Evolutionary conservation across 2,888 invertebrate species (phyloP).

Genomic region (Cyclophora punctaria): DNA sequence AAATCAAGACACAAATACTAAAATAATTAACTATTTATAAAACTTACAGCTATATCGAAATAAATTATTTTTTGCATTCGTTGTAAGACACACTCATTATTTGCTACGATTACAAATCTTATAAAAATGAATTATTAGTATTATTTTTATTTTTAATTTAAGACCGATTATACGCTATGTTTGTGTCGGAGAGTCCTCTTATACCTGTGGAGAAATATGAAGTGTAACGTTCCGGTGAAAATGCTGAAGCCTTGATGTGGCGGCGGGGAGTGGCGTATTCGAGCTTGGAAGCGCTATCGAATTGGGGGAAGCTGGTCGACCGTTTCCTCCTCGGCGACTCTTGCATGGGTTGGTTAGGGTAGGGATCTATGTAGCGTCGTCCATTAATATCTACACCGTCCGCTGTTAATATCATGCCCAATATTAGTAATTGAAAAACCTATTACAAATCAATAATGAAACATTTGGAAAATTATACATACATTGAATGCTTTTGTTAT

Average conservation of each 20-base stretch:
- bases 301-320: slow-evolving; percentile 47
- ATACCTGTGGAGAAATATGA: slow-evolving; percentile 52
- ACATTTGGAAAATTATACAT: too few relatives aligned
- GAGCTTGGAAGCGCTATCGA: slow-evolving; percentile 35
- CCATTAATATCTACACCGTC: slow-evolving; percentile 66
- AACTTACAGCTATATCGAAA: not conserved
- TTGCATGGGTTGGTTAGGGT: slow-evolving; percentile 63
- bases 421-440: too few relatives aligned
- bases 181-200: slow-evolving; percentile 29
- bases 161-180: slow-evolving; percentile 29
- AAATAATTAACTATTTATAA: slow-evolving; percentile 1
- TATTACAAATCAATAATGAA: too few relatives aligned
- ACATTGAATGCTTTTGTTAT: not conserved
- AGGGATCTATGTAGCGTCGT: slow-evolving; percentile 63
- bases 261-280: slow-evolving; percentile 31
- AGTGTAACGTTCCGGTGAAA: slow-evolving; percentile 58
- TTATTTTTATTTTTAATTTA: slow-evolving; percentile 8
- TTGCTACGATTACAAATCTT: too few relatives aligned
- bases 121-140: too few relatives aligned
- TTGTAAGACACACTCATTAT: too few relatives aligned
- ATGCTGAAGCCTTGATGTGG: slow-evolving; percentile 49
- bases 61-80: too few relatives aligned
- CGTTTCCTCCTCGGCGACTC: slow-evolving; percentile 63
- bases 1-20: slow-evolving; percentile 1
- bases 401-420: slow-evolving; percentile 39